A percentile compares a stretch with the other conserved stretches of the same genome.
Conservation (phyloP, 1,140 invertebrate species). For the Drosophila sechellia region DNA sequence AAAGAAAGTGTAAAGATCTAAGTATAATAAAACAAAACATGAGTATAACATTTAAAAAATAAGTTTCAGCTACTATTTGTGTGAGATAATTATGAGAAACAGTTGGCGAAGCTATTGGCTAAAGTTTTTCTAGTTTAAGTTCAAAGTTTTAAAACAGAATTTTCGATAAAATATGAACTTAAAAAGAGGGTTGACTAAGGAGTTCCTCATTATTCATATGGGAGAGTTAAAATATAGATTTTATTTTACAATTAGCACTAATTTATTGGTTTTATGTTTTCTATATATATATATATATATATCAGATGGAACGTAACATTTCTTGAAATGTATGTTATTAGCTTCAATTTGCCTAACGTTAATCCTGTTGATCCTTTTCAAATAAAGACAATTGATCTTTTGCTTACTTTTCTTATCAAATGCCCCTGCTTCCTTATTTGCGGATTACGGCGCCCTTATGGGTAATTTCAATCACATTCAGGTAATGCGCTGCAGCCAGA, state of each 20-base stretch:
- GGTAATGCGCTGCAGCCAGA: slow-evolving; percentile 15
- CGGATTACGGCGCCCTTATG: slow-evolving; percentile 13
- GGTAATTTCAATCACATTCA: slow-evolving; percentile 49
- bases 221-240: too few species aligned
- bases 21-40: too few species aligned
- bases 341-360: neutral
- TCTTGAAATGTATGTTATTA: too few species aligned
- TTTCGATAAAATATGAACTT: neutral
- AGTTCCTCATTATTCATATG: neutral
- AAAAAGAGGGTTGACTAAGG: neutral
- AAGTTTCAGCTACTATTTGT: slow-evolving; percentile 1
- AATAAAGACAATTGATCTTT: neutral
- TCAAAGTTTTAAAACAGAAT: slow-evolving; percentile 2
- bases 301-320: too few species aligned
- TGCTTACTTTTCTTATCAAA: too few species aligned
- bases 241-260: too few species aligned
- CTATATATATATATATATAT: too few species aligned
- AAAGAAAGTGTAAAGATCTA: neutral
- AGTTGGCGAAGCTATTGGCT: neutral
- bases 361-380: neutral
- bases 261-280: neutral
- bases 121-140: neutral
- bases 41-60: neutral
- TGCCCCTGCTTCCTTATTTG: slow-evolving; percentile 18
- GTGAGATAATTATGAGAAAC: neutral